These are phyloP conservation scores for Limnephilus lunatus DNA, from an alignment of 2,888 invertebrate species.

Conservation along the genomic window DNA sequence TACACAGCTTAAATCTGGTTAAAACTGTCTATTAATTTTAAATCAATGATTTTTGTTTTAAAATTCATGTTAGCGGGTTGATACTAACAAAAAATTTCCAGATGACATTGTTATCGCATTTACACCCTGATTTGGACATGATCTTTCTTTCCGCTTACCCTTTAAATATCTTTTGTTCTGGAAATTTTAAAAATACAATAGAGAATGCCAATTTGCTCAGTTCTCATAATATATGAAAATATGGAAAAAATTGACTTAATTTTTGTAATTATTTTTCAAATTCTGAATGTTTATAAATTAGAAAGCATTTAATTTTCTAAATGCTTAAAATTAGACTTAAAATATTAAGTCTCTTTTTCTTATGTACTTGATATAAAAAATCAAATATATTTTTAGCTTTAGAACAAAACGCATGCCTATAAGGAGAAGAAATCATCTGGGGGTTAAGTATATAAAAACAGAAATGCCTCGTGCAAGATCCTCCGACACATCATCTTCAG, in stretches of 20 bases:
- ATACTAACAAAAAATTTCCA: no score
- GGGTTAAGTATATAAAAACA: not conserved
- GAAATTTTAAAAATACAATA: not conserved
- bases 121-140: no score
- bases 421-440: not conserved
- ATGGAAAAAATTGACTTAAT: no score
- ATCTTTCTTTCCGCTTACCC: no score
- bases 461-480: not conserved
- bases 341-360: not conserved
- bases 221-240: not conserved
- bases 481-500: not conserved
- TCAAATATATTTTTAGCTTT: not conserved
- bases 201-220: not conserved
- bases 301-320: no score
- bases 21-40: no score
- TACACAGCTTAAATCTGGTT: no score
- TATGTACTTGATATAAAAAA: not conserved
- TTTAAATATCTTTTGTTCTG: no score
- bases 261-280: no score
- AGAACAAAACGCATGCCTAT: not conserved
- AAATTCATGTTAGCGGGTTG: no score
- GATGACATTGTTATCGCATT: no score
- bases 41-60: no score
- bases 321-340: not conserved
- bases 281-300: not conserved